These are phyloP conservation scores for Aegotheles bennettii DNA, from an alignment of 2,113 vertebrate genomes.

Conservation along the genomic window DNA sequence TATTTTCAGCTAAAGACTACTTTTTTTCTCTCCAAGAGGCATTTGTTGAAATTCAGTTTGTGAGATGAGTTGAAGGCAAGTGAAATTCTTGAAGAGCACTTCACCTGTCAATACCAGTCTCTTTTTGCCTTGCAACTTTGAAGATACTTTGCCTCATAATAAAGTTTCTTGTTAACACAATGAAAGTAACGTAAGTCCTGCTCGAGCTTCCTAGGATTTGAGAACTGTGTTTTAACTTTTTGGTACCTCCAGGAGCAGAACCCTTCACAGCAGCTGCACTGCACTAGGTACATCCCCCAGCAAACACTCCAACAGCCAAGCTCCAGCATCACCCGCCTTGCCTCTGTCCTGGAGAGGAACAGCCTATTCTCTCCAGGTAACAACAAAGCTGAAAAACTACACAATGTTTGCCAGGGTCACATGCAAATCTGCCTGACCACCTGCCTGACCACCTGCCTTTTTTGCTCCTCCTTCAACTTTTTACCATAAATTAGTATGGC, in stretches of 20 bases:
- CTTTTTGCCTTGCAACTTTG: background rate
- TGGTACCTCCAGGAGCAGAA: background rate
- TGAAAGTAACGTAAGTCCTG: background rate
- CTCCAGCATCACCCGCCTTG: background rate
- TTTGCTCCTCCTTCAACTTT: background rate
- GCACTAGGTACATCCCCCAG: background rate
- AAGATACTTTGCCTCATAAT: background rate
- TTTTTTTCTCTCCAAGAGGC: background rate
- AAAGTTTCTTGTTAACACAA: background rate
- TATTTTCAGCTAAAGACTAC: background rate
- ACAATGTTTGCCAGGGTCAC: background rate
- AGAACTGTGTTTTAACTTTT: background rate
- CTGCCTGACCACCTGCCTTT: background rate
- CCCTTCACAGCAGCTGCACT: background rate
- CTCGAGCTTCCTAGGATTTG: background rate
- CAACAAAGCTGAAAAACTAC: background rate
- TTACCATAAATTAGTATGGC: background rate
- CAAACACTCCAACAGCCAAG: background rate
- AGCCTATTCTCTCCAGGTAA: accelerated
- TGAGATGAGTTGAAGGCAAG: background rate
- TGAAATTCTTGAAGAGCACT: background rate
- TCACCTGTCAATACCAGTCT: background rate
- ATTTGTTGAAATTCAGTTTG: background rate
- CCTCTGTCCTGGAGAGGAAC: accelerated
- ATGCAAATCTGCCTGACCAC: background rate